Evolutionary conservation across 2,113 vertebrate species (phyloP), one percentile per base, ranked within the genome.

Genomic region (Pseudorectes ferrugineus): DNA sequence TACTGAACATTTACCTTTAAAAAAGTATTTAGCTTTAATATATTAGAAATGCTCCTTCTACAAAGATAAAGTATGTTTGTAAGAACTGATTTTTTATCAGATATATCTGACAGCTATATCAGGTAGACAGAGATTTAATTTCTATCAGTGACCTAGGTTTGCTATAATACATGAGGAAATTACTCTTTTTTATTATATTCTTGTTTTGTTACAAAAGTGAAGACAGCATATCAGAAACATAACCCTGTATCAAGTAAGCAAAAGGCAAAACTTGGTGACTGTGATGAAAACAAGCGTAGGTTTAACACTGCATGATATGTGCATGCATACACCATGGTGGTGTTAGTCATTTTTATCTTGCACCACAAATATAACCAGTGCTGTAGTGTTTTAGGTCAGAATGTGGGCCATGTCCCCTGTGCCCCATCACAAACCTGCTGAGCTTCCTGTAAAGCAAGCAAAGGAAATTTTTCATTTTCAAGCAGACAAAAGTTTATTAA

Each of bases 361-460:
- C 36, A 75, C 38, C 71, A 83, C 88, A 87, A 82, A 55, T 11
- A n/a, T 33, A 88, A 26, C n/a, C 31, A 52, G 55, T 15, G 43
- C 51, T 66, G 63, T 45, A 59, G 35, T 45, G 67, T 4, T 52
- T 13, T 26, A 91, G 92, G 82, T 89, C 89, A 95, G 79, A 86
- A 96, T 83, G 49, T 78, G 76, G 92, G 80, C 88, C 57, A 23
- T 6, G 66, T 92, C 93, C 93, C 85, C 58, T 35, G 84, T 77
- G 91, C 29, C 88, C 73, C 66, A 91, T 83, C 76, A 71, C 48
- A 95, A 92, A 94, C 75, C 90, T 95, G 79, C 71, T 7, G 26
- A 84, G 82, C 48, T 90, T 87, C 79, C 62, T 70, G 15, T 12
- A 40, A 71, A 83, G 77, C 55, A 96, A 80, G 68, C 29, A 77